phyloP scores from a whole-genome alignment of 2,113 vertebrate genomes.

The Aphyosemion australe region DNA sequence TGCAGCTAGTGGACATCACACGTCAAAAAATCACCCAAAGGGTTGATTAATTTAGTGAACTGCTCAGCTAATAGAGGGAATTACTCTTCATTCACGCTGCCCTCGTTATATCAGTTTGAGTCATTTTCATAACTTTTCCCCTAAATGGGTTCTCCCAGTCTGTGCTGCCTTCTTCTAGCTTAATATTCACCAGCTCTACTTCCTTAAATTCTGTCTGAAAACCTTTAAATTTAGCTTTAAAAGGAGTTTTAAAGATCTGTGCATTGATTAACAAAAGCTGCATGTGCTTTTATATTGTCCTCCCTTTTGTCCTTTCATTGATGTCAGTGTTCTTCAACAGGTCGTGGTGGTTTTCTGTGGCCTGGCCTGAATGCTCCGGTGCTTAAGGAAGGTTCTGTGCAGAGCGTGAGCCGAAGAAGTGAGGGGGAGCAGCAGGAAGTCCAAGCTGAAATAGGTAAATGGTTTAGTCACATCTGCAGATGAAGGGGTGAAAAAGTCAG shows the following conservation, averaged over 20 bases:
- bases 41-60: conserved; percentile 22
- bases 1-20: not conserved
- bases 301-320: not conserved
- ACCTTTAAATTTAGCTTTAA: not conserved
- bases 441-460: conserved; percentile 73
- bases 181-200: not conserved
- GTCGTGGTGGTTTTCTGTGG: conserved; percentile 90
- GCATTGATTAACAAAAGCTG: too few relatives aligned
- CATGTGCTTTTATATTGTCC: not conserved
- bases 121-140: not conserved
- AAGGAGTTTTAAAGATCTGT: too few relatives aligned
- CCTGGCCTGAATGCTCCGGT: conserved; percentile 90
- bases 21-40: conserved; percentile 23
- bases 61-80: not conserved
- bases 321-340: conserved; percentile 63
- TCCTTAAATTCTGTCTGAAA: not conserved
- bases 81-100: not conserved
- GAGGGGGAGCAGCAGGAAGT: conserved; percentile 82
- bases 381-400: conserved; percentile 73
- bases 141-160: too few relatives aligned
- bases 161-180: not conserved
- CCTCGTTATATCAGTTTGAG: not conserved
- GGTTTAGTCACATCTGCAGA: too few relatives aligned
- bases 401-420: conserved; percentile 76
- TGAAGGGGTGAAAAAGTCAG: too few relatives aligned